Base-by-base conservation (phyloP, 2,888 invertebrate genomes). In the Drosophila paucipuncta region DNA sequence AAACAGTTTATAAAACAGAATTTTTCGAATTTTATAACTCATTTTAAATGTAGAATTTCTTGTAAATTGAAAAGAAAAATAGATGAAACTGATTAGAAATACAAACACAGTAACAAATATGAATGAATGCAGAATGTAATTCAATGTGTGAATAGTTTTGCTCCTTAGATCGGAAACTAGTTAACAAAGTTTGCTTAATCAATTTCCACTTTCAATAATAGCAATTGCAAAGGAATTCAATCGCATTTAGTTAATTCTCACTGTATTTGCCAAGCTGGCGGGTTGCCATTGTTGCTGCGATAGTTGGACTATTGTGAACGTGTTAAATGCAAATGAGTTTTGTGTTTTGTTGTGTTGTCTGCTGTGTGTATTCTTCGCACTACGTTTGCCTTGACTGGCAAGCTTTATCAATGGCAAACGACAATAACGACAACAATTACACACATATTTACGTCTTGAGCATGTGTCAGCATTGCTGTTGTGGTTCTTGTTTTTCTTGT, bases 261-360 rank as follows among this genome's bases (percentile, higher is more conserved):
- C 69, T 85, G 80, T 72, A 73, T 50, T 61, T 47, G 41, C 43
- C 53, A 13, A 62, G 52, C 33, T 47, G 53, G 33, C 43, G 64
- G 55, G 57, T 37, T 65, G 59, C 22, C 60, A 22, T 66, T 28
- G 18, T 37, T 37, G 6, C 9, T 33, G 53, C n/a, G 9, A 22
- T 58, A 18, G 52, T 47, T 16, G 16, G 37, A 41, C 69, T 37
- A 59, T 62, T 68, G 70, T 69, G 75, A 79, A 83, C 62, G 84
- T 90, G 87, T 90, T 81, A 83, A 90, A 88, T 87, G 89, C 82
- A 89, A 88, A 90, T 84, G 81, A 80, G 82, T 73, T 82, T 83
- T 66, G 22, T 72, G 68, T 72, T 66, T 11, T 68, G 54, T 55
- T 58, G 43, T 4, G 18, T 55, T 54, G 35, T 7, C 4, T 53